Conservation (phyloP, 2,888 invertebrate species). For the Pheosia gnoma region DNA sequence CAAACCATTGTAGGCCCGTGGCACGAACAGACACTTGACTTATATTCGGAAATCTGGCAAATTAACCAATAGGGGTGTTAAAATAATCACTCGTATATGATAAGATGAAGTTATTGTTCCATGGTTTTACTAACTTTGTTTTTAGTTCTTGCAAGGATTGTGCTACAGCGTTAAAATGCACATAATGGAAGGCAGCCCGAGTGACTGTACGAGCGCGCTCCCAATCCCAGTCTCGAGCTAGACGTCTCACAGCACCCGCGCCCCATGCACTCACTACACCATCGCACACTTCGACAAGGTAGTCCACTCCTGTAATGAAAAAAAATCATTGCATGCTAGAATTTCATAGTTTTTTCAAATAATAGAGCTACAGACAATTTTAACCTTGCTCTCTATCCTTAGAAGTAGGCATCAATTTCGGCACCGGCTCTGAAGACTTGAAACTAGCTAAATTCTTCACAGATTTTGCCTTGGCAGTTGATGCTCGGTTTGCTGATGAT, state of each 20-base stretch:
- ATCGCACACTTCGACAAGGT: conserved; percentile 93
- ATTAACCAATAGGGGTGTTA: conserved; percentile 6
- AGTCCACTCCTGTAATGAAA: conserved; percentile 89
- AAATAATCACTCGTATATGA: background rate
- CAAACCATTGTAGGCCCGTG: conserved; percentile 85
- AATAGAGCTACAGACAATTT: conserved; percentile 6
- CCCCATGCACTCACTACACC: conserved; percentile 93
- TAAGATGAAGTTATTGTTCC: background rate
- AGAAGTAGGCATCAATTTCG: conserved; percentile 73
- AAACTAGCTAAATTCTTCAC: conserved; percentile 76
- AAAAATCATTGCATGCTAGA: background rate
- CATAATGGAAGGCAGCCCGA: conserved; percentile 93
- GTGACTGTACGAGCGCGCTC: conserved; percentile 91
- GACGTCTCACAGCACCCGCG: conserved; percentile 92
- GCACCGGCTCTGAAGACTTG: conserved; percentile 79
- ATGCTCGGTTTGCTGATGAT: conserved; percentile 83
- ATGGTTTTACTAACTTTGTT: conserved; percentile 69
- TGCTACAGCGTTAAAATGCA: conserved; percentile 92
- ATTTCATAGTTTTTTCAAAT: too few species aligned
- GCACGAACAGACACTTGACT: conserved; percentile 91
- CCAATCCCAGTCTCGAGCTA: conserved; percentile 92
- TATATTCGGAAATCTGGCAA: conserved; percentile 89
- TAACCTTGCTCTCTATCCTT: conserved; percentile 89
- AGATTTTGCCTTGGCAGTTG: conserved; percentile 86
- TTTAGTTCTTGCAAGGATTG: conserved; percentile 90